Evolutionary conservation across 2,888 invertebrate species (phyloP).

Genomic region (Dromius quadrimaculatus): DNA sequence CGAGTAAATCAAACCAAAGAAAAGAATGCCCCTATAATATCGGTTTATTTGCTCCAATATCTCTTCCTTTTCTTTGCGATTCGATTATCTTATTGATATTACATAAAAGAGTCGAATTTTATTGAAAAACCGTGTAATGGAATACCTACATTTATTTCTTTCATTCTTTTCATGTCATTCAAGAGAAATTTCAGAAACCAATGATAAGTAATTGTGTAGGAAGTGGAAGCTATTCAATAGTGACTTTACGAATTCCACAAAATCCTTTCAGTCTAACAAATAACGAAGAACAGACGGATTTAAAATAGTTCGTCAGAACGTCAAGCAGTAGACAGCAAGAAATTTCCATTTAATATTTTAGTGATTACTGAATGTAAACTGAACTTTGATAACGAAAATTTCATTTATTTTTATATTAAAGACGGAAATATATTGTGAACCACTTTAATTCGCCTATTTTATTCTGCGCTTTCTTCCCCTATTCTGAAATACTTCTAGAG

Average conservation of each 20-base stretch:
- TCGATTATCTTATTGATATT: conserved; percentile 50
- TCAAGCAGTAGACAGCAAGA: conserved; percentile 1
- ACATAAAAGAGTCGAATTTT: conserved; percentile 41
- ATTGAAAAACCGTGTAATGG: conserved; percentile 47
- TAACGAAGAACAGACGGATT: conserved; percentile 4
- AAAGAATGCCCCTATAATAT: conserved; percentile 19
- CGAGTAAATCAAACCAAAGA: conserved; percentile 15
- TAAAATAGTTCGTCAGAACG: conserved; percentile 3
- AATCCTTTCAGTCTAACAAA: background rate
- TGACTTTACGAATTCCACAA: conserved; percentile 25
- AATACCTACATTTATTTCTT: conserved; percentile 47
- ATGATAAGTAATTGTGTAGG: conserved; percentile 50
- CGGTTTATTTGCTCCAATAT: conserved; percentile 24
- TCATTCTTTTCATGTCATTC: conserved; percentile 14
- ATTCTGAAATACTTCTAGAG: too few species aligned
- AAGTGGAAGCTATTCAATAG: conserved; percentile 31
- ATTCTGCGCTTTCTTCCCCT: too few species aligned
- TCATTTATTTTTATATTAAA: too few species aligned
- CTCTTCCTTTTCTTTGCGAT: conserved; percentile 8
- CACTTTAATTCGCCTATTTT: too few species aligned
- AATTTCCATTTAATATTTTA: too few species aligned
- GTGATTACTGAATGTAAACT: too few species aligned
- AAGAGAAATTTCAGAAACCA: conserved; percentile 47
- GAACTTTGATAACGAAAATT: too few species aligned
- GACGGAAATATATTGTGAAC: too few species aligned